Evolutionary conservation across 2,888 invertebrate genomes (phyloP).

Genomic region (Drosophila mettleri): DNA sequence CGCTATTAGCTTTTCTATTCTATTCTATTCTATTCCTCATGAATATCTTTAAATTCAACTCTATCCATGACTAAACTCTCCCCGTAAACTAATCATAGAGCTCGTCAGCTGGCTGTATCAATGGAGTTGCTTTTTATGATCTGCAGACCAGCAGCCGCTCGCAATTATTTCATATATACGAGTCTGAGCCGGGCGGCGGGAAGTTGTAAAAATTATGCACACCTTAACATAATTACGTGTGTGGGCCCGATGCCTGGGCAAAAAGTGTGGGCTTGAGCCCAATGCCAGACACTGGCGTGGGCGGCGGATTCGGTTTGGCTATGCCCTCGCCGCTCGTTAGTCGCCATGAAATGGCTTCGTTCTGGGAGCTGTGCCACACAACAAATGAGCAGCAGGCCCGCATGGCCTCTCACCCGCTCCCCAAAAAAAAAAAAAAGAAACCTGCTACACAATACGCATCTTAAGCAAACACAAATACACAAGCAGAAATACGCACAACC

Average conservation of each 20-base stretch:
- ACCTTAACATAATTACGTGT: conserved; percentile 38
- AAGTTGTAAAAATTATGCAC: conserved; percentile 37
- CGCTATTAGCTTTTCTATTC: neutral
- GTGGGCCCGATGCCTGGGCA: neutral
- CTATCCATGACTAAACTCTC: no score
- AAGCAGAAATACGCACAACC: conserved; percentile 12
- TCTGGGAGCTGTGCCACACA: conserved; percentile 49
- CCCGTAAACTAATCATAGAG: no score
- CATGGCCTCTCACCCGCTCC: no score
- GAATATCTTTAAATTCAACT: neutral
- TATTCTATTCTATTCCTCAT: no score
- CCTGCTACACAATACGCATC: conserved; percentile 38
- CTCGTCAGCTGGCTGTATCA: conserved; percentile 43
- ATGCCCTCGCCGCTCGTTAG: conserved; percentile 80
- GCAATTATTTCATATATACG: conserved; percentile 43
- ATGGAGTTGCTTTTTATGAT: conserved; percentile 26
- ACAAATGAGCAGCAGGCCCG: conserved; percentile 66
- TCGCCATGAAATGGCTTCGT: conserved; percentile 66
- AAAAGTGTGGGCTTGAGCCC: neutral
- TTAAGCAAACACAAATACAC: conserved; percentile 32
- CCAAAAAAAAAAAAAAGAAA: conserved; percentile 21
- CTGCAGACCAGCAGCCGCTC: conserved; percentile 32
- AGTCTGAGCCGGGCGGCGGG: conserved; percentile 2
- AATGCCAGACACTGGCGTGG: neutral
- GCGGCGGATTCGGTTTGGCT: conserved; percentile 24